These are phyloP conservation scores for Ctenoplectra terminalis DNA, from an alignment of 1,140 invertebrate species.

Conservation along the genomic window DNA sequence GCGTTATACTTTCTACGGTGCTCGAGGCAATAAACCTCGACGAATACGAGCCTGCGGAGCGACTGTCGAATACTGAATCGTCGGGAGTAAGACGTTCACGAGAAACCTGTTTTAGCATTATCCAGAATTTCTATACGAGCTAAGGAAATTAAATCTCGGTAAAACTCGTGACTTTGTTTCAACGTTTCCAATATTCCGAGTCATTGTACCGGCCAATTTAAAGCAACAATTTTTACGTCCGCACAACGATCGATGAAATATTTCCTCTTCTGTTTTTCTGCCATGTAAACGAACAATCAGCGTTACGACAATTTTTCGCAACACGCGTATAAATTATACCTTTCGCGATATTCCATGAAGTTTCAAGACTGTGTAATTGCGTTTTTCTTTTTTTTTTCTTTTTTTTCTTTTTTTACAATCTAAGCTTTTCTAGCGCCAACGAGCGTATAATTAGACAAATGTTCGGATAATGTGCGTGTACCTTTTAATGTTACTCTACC, in stretches of 20 bases:
- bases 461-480: constrained; percentile 24
- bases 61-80: constrained; percentile 46
- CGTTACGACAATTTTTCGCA: background rate
- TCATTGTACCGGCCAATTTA: too few species aligned
- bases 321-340: background rate
- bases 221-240: background rate
- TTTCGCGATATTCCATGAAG: background rate
- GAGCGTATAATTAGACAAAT: constrained; percentile 57
- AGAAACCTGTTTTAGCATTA: constrained; percentile 59
- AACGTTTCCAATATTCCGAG: too few species aligned
- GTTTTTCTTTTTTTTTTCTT: constrained; percentile 30
- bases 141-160: constrained; percentile 23
- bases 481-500: constrained; percentile 38
- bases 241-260: background rate
- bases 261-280: background rate
- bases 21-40: constrained; percentile 44
- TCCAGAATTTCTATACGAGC: constrained; percentile 25
- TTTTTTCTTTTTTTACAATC: too few species aligned
- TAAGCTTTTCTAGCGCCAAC: constrained; percentile 32
- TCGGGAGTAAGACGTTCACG: constrained; percentile 48
- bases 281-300: background rate
- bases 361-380: constrained; percentile 29
- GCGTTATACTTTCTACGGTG: constrained; percentile 55
- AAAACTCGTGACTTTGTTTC: background rate
- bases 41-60: constrained; percentile 31